Conservation (phyloP, 2,797 vertebrate species). For the Capromys pilorides region DNA sequence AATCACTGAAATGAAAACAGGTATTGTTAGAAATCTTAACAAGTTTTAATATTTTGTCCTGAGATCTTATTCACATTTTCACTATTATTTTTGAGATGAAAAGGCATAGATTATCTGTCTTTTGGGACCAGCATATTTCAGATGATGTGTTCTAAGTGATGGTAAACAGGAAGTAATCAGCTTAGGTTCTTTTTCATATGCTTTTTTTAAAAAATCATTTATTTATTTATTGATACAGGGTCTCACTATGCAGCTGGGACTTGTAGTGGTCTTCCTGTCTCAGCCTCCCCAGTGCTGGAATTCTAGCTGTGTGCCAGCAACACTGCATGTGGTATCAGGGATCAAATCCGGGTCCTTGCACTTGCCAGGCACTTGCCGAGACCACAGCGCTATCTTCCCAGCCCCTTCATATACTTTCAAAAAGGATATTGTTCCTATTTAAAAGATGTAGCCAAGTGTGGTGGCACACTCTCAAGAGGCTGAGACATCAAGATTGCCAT, state of each 20-base stretch:
- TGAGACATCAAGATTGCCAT: background rate
- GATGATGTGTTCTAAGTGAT: constrained; percentile 10
- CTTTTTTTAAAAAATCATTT: background rate
- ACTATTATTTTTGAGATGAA: background rate
- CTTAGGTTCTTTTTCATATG: background rate
- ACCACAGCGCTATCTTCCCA: no score
- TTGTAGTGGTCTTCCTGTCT: no score
- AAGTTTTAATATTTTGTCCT: background rate
- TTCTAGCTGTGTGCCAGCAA: no score
- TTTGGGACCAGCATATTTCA: constrained; percentile 36
- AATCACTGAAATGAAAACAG: no score
- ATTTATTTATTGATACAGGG: no score
- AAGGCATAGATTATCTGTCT: constrained; percentile 6
- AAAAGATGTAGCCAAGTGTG: background rate
- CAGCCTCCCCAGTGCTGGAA: no score
- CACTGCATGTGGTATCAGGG: no score
- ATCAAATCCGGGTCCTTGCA: no score
- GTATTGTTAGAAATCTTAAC: background rate
- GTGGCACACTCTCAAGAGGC: background rate
- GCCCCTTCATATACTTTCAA: background rate
- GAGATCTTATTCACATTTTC: constrained; percentile 38
- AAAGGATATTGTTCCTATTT: constrained; percentile 49
- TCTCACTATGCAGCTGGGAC: no score
- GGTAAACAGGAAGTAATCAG: background rate
- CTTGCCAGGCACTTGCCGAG: no score